A percentile compares a stretch with the other conserved stretches of the same genome.
phyloP scores from a whole-genome alignment of 2,888 invertebrate species.

The Drosophila fungiperda region DNA sequence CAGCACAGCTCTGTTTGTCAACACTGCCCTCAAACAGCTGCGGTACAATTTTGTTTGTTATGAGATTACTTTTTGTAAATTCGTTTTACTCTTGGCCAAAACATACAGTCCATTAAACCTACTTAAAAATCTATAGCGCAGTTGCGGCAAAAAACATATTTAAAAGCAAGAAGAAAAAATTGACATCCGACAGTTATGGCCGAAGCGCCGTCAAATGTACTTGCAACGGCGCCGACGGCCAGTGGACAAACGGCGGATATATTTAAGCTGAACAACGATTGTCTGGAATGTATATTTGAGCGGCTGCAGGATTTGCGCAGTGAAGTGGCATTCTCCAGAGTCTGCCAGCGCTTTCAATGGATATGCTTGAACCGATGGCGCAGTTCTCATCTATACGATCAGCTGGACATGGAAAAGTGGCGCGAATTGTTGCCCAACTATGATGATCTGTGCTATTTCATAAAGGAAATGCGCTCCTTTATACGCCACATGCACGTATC shows the following conservation, averaged over 20 bases:
- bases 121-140: neutral
- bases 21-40: constrained; percentile 52
- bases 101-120: neutral
- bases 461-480: constrained; percentile 58
- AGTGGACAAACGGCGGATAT: constrained; percentile 44
- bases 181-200: constrained; percentile 45
- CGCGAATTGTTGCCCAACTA: constrained; percentile 62
- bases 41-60: constrained; percentile 52
- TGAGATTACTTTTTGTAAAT: constrained; percentile 37
- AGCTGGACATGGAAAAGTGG: constrained; percentile 71
- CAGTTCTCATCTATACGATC: constrained; percentile 60
- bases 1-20: constrained; percentile 14
- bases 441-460: constrained; percentile 73
- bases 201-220: constrained; percentile 30
- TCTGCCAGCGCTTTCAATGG: constrained; percentile 69
- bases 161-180: neutral
- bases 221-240: constrained; percentile 23
- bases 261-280: constrained; percentile 74
- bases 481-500: constrained; percentile 63
- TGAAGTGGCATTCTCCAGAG: constrained; percentile 69
- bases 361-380: constrained; percentile 69
- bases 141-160: neutral
- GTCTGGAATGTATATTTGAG: constrained; percentile 73
- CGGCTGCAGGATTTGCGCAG: constrained; percentile 66
- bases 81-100: constrained; percentile 13